Evolutionary conservation across 2,888 invertebrate species (phyloP).

Genomic region (Hoplodrina blanda): DNA sequence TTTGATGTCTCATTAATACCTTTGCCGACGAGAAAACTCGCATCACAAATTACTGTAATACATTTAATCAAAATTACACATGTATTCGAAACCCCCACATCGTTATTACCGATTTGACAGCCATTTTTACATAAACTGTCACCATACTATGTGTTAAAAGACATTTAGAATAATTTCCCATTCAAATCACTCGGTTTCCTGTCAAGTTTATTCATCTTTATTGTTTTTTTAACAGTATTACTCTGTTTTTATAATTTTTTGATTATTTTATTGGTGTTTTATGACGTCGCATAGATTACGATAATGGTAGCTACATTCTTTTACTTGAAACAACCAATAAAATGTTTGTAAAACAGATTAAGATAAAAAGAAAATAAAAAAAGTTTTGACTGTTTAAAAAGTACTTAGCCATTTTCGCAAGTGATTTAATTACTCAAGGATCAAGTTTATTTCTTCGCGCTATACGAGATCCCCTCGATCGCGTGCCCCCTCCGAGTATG

Average conservation of each 20-base stretch:
- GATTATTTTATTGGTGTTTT: slow-evolving; percentile 18
- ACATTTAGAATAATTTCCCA: slow-evolving; percentile 24
- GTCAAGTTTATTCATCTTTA: slow-evolving; percentile 21
- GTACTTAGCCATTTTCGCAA: not conserved
- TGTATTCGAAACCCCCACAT: slow-evolving; percentile 21
- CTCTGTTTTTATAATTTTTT: slow-evolving; percentile 22
- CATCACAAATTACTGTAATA: too few relatives aligned
- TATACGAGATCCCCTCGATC: slow-evolving; percentile 67
- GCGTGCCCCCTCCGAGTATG: slow-evolving; percentile 70
- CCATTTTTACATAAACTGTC: slow-evolving; percentile 34
- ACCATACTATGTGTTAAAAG: slow-evolving; percentile 22
- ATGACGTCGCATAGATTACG: slow-evolving; percentile 8
- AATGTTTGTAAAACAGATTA: not conserved
- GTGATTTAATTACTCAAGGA: slow-evolving; percentile 67
- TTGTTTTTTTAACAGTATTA: slow-evolving; percentile 28
- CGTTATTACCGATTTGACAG: slow-evolving; percentile 25
- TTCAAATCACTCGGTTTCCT: slow-evolving; percentile 16
- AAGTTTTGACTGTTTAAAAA: not conserved
- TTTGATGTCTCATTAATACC: too few relatives aligned
- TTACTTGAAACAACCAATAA: not conserved
- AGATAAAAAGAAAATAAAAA: not conserved
- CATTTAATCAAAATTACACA: slow-evolving; percentile 6
- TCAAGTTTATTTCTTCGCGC: slow-evolving; percentile 60
- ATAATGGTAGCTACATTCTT: not conserved
- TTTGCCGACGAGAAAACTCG: too few relatives aligned